Base-by-base conservation (phyloP, 2,888 invertebrate genomes). In the Orthosia incerta region DNA sequence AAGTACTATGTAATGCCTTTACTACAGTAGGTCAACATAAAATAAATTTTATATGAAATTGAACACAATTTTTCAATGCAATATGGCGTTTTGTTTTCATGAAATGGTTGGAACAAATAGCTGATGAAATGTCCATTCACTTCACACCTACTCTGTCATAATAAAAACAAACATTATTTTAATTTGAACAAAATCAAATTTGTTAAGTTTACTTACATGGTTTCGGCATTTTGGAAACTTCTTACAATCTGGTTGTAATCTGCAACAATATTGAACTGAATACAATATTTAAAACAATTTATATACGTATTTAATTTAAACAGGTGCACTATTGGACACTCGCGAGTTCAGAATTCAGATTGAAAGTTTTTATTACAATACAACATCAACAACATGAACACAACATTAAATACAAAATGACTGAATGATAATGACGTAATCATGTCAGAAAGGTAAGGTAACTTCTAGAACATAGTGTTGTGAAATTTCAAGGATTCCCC, bases 201-300 rank as follows among this genome's bases (percentile, higher is more conserved):
- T 16, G 4, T n/a, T 51, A 7, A 5, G 7, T 70, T 18, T 61
- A 75, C 81, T 83, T 76, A 84, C 84, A 57, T 65, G 71, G 85
- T 69, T 83, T 84, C 11, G 50, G 73, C 84, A 86, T 84, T 76
- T 64, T 80, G 9, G 9, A 23, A 39, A 31, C 31, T 63, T 50
- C 20, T 63, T 26, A 55, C 56, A 69, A n/a, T 64, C 4, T 46
- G 3, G 23, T 72, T 50, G 13, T 23, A 56, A 82, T 69, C 83
- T 79, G 79, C 55, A 79, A 66, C 26, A 79, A 39, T 60, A 64
- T 48, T 56, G 3, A 45, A 66, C 16, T 53, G 4, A 79, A 74
- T 46, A 23, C 39, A 48, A 46, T 71, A 0, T 18, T 50, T 45
- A 13, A 4, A 63, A 59, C n/a, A 50, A 46, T 50, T 12, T n/a